These are phyloP conservation scores for Odontomyia ornata DNA, from an alignment of 2,888 invertebrate species.

Conservation along the genomic window DNA sequence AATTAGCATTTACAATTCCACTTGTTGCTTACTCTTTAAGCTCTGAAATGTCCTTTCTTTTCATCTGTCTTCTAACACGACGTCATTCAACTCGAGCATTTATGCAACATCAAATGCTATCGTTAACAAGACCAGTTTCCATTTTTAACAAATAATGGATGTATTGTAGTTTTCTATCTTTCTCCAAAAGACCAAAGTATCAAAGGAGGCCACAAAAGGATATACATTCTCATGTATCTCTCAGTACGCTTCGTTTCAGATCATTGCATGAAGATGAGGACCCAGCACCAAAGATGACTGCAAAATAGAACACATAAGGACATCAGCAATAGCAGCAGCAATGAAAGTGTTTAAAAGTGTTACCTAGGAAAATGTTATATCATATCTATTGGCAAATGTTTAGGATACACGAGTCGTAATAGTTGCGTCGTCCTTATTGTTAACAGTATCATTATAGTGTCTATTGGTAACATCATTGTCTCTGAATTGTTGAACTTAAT, in stretches of 20 bases:
- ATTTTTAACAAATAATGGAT: too few relatives aligned
- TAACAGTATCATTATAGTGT: slow-evolving; percentile 8
- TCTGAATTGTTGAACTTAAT: neutral
- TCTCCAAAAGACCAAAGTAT: too few relatives aligned
- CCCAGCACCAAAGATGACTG: neutral
- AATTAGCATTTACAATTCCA: too few relatives aligned
- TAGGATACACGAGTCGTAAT: neutral
- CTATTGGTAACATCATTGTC: slow-evolving; percentile 6
- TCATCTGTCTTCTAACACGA: too few relatives aligned
- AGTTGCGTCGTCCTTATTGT: neutral
- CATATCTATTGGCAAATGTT: slow-evolving; percentile 8
- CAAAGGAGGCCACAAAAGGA: too few relatives aligned
- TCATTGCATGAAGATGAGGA: neutral
- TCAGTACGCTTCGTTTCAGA: neutral
- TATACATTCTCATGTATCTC: too few relatives aligned
- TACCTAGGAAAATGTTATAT: slow-evolving; percentile 14
- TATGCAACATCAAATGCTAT: too few relatives aligned
- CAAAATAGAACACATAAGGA: neutral
- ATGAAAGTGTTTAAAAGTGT: slow-evolving; percentile 3
- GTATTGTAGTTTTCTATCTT: too few relatives aligned
- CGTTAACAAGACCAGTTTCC: too few relatives aligned
- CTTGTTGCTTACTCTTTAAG: too few relatives aligned
- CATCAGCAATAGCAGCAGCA: neutral
- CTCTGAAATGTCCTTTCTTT: too few relatives aligned
- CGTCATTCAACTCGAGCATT: too few relatives aligned